phyloP scores from a whole-genome alignment of 2,888 invertebrate genomes.

The Drosophila robusta region DNA sequence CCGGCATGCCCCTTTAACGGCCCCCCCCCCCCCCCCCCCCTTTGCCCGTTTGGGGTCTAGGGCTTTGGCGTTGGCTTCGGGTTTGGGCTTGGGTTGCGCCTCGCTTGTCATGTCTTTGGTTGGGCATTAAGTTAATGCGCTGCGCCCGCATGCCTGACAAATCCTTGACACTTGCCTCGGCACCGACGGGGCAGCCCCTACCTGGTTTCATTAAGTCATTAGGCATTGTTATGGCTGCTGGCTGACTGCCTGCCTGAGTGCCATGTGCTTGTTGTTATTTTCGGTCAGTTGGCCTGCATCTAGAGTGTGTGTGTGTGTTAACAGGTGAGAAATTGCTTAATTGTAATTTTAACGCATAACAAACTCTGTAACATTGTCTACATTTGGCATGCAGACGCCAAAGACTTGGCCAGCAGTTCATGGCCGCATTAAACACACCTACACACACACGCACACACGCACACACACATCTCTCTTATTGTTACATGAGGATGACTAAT shows the following conservation, averaged over 20 bases:
- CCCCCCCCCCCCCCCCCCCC: not conserved
- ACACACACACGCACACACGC: slow-evolving; percentile 1
- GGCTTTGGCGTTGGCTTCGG: slow-evolving; percentile 7
- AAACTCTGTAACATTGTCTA: slow-evolving; percentile 31
- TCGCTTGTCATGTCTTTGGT: slow-evolving; percentile 72
- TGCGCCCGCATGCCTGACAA: slow-evolving; percentile 58
- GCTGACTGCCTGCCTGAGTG: slow-evolving; percentile 19
- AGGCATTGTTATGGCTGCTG: slow-evolving; percentile 68
- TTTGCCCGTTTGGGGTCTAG: slow-evolving; percentile 7
- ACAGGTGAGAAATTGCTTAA: slow-evolving; percentile 81
- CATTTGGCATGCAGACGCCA: slow-evolving; percentile 16
- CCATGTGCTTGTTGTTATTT: slow-evolving; percentile 32
- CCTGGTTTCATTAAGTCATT: slow-evolving; percentile 77
- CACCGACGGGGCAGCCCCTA: slow-evolving; percentile 35
- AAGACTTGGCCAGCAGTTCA: slow-evolving; percentile 35
- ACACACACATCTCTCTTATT: slow-evolving; percentile 5
- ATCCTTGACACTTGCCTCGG: slow-evolving; percentile 70
- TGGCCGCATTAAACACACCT: slow-evolving; percentile 22
- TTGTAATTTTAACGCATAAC: slow-evolving; percentile 76
- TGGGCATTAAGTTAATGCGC: slow-evolving; percentile 77
- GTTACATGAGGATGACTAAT: slow-evolving; percentile 55
- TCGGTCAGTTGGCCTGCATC: slow-evolving; percentile 44
- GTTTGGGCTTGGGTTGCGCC: slow-evolving; percentile 17
- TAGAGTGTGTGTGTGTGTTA: slow-evolving; percentile 40
- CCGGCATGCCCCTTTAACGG: slow-evolving; percentile 13